phyloP scores from a whole-genome alignment of 2,797 vertebrate genomes.

The Anomalospiza imberbis region DNA sequence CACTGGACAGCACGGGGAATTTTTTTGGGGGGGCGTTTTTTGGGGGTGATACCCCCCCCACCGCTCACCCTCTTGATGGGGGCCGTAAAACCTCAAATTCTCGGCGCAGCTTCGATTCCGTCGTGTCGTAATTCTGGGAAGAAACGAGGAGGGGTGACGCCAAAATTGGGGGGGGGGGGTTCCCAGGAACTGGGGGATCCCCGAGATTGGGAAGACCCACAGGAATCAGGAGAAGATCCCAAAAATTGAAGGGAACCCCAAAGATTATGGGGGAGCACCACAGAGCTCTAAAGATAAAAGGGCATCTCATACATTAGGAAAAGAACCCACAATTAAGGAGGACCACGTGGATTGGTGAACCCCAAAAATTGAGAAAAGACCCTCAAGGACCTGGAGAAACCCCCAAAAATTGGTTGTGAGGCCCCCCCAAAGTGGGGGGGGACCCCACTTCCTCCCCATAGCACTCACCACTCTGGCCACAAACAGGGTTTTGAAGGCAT shows the following conservation, averaged over 20 bases:
- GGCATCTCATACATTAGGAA: accelerated
- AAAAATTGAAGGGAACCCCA: background rate
- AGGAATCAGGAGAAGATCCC: no score
- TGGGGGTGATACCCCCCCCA: background rate
- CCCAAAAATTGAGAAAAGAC: background rate
- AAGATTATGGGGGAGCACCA: accelerated
- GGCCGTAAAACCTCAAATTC: background rate
- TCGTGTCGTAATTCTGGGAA: background rate
- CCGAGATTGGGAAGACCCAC: no score
- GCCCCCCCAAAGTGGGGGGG: no score
- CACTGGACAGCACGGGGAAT: background rate
- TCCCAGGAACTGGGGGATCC: background rate
- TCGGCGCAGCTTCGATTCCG: background rate
- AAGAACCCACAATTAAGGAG: no score
- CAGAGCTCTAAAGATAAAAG: accelerated
- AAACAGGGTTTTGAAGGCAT: background rate
- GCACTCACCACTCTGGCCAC: background rate
- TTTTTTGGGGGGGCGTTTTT: background rate
- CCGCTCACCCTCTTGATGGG: background rate
- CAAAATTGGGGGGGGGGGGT: background rate
- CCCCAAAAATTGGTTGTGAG: background rate
- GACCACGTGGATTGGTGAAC: background rate
- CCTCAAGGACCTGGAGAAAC: background rate
- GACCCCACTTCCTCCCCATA: background rate
- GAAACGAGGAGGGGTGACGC: background rate